Conservation (phyloP, 2,888 invertebrate genomes). For the Oscheius onirici region DNA sequence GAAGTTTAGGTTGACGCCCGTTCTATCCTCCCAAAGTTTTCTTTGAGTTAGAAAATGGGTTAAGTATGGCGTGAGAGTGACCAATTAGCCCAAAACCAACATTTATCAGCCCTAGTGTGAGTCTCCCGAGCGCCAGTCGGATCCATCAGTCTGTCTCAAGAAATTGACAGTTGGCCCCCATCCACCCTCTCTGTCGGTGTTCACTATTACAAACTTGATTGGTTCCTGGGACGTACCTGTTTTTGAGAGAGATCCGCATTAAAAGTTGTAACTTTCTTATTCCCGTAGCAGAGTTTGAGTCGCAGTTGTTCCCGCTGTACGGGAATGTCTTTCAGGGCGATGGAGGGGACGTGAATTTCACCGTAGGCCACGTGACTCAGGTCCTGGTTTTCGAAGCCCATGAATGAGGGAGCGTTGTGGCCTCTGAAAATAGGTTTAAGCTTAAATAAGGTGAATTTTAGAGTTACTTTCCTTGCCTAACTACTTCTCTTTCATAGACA, state of each 20-base stretch:
- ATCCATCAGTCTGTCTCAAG: background rate
- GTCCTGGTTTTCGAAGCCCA: constrained; percentile 71
- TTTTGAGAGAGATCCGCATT: constrained; percentile 69
- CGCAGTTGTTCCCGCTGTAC: constrained; percentile 70
- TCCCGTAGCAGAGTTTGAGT: constrained; percentile 70
- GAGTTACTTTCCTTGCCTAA: background rate
- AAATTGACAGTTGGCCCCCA: background rate
- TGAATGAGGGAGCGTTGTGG: constrained; percentile 72
- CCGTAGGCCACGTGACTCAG: constrained; percentile 51
- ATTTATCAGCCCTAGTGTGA: background rate
- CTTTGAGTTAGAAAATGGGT: no score
- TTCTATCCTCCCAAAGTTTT: no score
- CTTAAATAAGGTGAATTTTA: background rate
- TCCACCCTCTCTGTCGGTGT: background rate
- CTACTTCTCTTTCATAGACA: background rate
- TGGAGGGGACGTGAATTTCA: constrained; percentile 70
- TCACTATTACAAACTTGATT: background rate
- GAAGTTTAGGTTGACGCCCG: no score
- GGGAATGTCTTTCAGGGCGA: constrained; percentile 69
- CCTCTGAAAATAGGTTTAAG: constrained; percentile 64
- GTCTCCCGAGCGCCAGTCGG: background rate
- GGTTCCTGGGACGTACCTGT: constrained; percentile 46
- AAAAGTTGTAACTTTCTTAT: constrained; percentile 70
- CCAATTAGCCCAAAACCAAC: background rate
- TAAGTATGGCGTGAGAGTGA: no score